phyloP scores from a whole-genome alignment of 1,140 invertebrate species.

The Diuraphis noxia region DNA sequence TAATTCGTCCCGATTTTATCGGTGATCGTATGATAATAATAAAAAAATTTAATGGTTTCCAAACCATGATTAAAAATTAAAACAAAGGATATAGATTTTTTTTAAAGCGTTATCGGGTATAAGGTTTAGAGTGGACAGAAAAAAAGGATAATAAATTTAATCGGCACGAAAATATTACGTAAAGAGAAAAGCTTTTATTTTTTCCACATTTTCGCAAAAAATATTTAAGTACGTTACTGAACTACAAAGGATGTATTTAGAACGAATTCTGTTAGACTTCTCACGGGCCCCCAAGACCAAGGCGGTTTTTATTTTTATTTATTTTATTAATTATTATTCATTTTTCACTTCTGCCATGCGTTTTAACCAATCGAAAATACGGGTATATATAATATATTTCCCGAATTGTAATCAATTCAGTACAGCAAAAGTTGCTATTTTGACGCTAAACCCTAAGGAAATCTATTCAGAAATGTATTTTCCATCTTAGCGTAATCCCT shows the following conservation, averaged over 20 bases:
- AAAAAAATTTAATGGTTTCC: not conserved
- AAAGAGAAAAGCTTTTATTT: constrained; percentile 20
- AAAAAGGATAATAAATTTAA: not conserved
- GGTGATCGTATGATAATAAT: not conserved
- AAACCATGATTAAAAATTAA: not conserved
- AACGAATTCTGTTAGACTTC: constrained; percentile 7
- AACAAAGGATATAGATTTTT: not conserved
- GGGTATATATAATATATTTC: constrained; percentile 9
- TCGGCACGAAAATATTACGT: not conserved
- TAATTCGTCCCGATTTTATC: not conserved
- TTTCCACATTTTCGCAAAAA: not conserved
- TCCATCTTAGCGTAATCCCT: not conserved
- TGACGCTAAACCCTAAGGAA: not conserved
- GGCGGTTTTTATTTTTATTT: not conserved
- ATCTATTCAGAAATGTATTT: constrained; percentile 34
- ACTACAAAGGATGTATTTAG: not conserved
- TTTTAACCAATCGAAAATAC: not conserved
- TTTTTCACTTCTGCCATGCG: not conserved
- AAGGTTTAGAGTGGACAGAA: not conserved
- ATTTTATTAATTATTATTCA: not conserved
- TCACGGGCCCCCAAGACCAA: not conserved
- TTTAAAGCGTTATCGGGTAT: not conserved
- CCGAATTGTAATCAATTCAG: not conserved
- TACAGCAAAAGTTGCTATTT: constrained; percentile 1
- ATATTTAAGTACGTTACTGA: not conserved